These are phyloP conservation scores for Salvelinus namaycush DNA, from an alignment of 2,113 vertebrate genomes.

Conservation along the genomic window DNA sequence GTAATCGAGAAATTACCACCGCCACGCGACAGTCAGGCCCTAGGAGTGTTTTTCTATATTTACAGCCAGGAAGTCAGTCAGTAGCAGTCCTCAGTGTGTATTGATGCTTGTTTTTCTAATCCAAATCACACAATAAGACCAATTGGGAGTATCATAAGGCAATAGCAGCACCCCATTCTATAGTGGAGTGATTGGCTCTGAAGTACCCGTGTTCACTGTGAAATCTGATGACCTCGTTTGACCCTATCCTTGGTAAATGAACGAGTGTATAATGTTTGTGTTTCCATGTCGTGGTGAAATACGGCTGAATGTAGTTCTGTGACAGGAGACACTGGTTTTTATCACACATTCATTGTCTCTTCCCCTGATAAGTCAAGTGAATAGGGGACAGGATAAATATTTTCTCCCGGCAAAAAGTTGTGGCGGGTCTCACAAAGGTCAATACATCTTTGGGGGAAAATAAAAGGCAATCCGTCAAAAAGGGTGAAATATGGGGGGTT, in stretches of 20 bases:
- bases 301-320: too few species aligned
- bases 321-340: not conserved
- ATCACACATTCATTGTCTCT: slow-evolving; percentile 11
- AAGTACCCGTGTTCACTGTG: not conserved
- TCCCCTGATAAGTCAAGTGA: not conserved
- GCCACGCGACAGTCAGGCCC: not conserved
- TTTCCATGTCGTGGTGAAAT: not conserved
- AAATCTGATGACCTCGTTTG: slow-evolving; percentile 1
- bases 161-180: not conserved
- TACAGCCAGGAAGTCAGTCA: slow-evolving; percentile 6
- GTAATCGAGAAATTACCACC: slow-evolving; percentile 46
- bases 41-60: slow-evolving; percentile 5
- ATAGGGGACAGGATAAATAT: not conserved
- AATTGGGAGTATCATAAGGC: not conserved
- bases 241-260: too few species aligned
- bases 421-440: too few species aligned
- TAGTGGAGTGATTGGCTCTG: not conserved
- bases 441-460: slow-evolving; percentile 15
- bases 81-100: slow-evolving; percentile 1
- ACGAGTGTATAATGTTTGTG: not conserved
- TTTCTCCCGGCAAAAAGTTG: slow-evolving; percentile 12
- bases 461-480: slow-evolving; percentile 26
- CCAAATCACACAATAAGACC: not conserved
- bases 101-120: slow-evolving; percentile 1
- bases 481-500: slow-evolving; percentile 1